These are phyloP conservation scores for Herminia tarsipennalis DNA, from an alignment of 2,888 invertebrate species.

Conservation along the genomic window DNA sequence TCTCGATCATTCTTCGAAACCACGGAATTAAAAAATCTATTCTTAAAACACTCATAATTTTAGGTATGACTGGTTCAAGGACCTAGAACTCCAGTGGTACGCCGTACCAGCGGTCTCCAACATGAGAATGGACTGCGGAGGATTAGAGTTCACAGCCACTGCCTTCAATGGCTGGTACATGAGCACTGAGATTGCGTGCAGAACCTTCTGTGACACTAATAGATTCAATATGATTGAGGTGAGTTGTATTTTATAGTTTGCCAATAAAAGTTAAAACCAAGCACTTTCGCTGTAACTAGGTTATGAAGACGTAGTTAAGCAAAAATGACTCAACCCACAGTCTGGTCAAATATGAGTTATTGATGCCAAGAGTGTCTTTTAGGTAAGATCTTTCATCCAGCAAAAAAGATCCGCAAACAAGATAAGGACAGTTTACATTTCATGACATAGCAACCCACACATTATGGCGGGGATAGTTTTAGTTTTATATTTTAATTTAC, in stretches of 20 bases:
- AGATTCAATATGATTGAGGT: conserved; percentile 96
- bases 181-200: conserved; percentile 97
- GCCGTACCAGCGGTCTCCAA: conserved; percentile 94
- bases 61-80: conserved; percentile 96
- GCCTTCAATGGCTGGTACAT: conserved; percentile 99
- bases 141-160: conserved; percentile 95
- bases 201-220: conserved; percentile 94
- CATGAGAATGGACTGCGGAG: conserved; percentile 98
- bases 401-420: too few relatives aligned
- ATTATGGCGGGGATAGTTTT: too few relatives aligned
- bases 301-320: too few relatives aligned
- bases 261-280: too few relatives aligned
- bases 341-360: too few relatives aligned
- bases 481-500: too few relatives aligned
- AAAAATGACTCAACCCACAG: too few relatives aligned
- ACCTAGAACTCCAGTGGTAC: conserved; percentile 95
- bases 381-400: too few relatives aligned
- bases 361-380: too few relatives aligned
- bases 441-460: too few relatives aligned
- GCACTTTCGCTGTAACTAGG: too few relatives aligned
- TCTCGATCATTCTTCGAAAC: neutral
- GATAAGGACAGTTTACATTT: too few relatives aligned
- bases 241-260: conserved; percentile 39
- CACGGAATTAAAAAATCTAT: neutral
- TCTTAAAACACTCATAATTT: conserved; percentile 1